phyloP scores from a whole-genome alignment of 2,113 vertebrate genomes.

The Panurus biarmicus region DNA sequence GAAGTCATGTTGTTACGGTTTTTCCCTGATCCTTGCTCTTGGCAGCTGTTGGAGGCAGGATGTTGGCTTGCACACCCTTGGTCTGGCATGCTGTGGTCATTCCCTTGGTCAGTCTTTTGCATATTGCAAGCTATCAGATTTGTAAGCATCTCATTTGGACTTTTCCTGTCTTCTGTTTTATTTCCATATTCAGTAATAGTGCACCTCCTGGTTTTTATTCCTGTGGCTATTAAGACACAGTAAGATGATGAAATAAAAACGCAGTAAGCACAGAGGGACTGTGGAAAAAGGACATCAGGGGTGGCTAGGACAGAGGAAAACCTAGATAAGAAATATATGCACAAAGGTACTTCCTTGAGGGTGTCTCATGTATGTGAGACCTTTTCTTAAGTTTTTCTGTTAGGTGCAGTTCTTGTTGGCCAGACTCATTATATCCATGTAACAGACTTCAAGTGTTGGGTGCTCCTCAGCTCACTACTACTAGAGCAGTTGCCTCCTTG shows the following conservation, averaged over 20 bases:
- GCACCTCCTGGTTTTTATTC: not conserved
- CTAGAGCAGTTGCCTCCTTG: not conserved
- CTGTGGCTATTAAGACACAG: not conserved
- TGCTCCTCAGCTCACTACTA: not conserved
- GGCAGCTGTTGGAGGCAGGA: not conserved
- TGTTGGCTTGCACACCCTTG: not conserved
- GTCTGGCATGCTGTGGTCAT: accelerated
- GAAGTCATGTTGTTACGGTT: not conserved
- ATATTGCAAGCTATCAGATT: not conserved
- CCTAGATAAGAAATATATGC: not conserved
- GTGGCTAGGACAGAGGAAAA: not conserved
- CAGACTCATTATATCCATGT: not conserved
- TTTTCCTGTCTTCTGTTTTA: not conserved
- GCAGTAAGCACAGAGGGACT: not conserved
- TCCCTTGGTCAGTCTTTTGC: not conserved
- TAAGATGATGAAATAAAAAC: not conserved
- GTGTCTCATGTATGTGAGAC: accelerated
- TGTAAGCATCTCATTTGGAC: not conserved
- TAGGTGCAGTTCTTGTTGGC: not conserved
- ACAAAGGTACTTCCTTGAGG: not conserved
- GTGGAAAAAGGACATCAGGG: not conserved
- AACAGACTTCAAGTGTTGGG: not conserved
- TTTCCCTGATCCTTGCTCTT: not conserved
- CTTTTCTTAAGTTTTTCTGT: not conserved
- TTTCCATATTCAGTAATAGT: not conserved